Percentiles rank a stretch among this genome's conserved stretches.
These are phyloP conservation scores for Drosophila kambysellisi DNA, from an alignment of 2,888 invertebrate species.

Conservation along the genomic window DNA sequence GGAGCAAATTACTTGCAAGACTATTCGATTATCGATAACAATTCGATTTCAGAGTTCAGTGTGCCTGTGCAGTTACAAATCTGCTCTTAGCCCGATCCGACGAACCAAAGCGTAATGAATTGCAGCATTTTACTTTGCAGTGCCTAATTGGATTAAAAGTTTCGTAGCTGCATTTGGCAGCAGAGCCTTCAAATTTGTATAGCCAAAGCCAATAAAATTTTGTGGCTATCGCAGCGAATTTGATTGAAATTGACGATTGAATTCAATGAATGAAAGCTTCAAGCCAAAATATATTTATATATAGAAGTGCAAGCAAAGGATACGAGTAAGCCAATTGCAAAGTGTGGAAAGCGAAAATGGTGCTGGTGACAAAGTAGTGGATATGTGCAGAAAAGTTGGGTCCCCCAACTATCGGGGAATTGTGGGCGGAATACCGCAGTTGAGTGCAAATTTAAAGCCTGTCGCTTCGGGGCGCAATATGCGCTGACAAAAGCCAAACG, in stretches of 20 bases:
- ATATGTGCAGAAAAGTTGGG: background rate
- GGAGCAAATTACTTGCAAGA: background rate
- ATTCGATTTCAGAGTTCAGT: background rate
- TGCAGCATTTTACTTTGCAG: background rate
- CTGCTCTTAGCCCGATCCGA: background rate
- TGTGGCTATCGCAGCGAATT: constrained; percentile 48
- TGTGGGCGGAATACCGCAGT: constrained; percentile 22
- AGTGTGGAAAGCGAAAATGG: constrained; percentile 37
- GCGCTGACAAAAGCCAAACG: constrained; percentile 62
- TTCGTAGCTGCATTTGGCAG: constrained; percentile 41
- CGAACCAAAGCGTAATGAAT: constrained; percentile 3
- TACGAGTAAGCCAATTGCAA: constrained; percentile 16
- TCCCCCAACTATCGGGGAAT: no score
- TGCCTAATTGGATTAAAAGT: constrained; percentile 54
- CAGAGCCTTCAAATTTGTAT: constrained; percentile 35
- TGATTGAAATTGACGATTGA: constrained; percentile 71
- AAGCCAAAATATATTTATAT: constrained; percentile 6
- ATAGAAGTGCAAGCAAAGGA: constrained; percentile 17
- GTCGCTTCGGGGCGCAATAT: constrained; percentile 53
- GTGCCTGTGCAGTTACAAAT: background rate
- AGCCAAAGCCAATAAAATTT: constrained; percentile 50
- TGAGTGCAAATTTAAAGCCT: constrained; percentile 52
- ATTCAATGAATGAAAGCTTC: constrained; percentile 40
- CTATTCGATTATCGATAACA: background rate
- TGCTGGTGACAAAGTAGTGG: constrained; percentile 47